These are phyloP conservation scores for Isichthys henryi DNA, from an alignment of 2,113 vertebrate genomes.

Conservation along the genomic window DNA sequence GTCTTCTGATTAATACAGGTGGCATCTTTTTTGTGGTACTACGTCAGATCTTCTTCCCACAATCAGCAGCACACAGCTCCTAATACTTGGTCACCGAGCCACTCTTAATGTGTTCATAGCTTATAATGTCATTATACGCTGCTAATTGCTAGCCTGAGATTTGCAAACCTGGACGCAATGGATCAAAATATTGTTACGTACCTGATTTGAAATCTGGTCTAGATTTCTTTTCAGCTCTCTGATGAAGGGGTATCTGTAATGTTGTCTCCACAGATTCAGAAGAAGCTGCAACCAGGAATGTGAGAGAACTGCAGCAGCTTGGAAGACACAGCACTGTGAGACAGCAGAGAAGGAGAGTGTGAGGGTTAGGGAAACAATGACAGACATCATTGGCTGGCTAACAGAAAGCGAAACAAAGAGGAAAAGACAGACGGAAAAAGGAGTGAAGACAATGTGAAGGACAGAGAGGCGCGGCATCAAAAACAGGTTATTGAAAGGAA, in stretches of 20 bases:
- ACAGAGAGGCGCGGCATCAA: not conserved
- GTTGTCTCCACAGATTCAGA: constrained; percentile 49
- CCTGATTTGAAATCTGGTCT: constrained; percentile 24
- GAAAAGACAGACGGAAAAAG: not conserved
- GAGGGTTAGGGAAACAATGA: not conserved
- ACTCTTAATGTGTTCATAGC: not conserved
- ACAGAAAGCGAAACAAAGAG: not conserved
- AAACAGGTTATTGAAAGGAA: not conserved
- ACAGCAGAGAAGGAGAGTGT: not conserved
- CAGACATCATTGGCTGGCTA: no score
- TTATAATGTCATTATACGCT: not conserved
- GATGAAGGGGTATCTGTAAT: constrained; percentile 51
- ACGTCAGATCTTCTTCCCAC: not conserved
- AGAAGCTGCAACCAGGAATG: constrained; percentile 56
- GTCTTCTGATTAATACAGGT: not conserved
- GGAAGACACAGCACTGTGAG: constrained; percentile 61
- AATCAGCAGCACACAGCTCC: not conserved
- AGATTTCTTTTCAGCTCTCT: constrained; percentile 44
- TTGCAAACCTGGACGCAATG: not conserved
- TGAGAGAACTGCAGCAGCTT: constrained; percentile 51
- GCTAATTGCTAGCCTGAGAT: not conserved
- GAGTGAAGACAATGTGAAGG: not conserved
- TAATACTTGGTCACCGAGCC: not conserved
- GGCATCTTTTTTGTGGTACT: not conserved
- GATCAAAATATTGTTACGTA: constrained; percentile 27